Evolutionary conservation across 1,140 invertebrate genomes (phyloP), one percentile per base, ranked within the genome.

Genomic region (Chironomus tepperi): DNA sequence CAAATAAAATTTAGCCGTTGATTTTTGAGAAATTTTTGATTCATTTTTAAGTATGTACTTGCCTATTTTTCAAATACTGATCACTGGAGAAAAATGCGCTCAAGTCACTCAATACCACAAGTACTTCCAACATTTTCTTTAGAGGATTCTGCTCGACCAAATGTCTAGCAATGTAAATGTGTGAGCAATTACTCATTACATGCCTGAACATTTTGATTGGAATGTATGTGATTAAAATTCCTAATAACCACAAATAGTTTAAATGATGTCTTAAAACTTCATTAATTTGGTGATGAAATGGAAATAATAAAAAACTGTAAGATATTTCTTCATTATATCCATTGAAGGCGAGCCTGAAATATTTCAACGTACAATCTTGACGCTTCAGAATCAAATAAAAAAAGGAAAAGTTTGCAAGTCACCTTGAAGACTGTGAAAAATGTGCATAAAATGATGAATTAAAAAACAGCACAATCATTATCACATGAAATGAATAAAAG

Each of bases 401-500:
- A 57, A 57, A 57, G 47, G 47, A 57, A 57, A 57, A 57, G 47
- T 57, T 57, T 57, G 47, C 47, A 57, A 57, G 47, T 57, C 47
- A 57, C 47, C 43, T 57, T 57, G 12, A n/a, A 57, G 24, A 57
- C 47, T 57, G 47, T 57, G 47, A 57, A 57, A 57, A 57, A 57
- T 57, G 47, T 57, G 47, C 47, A 57, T 57, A 57, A 57, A 57
- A 57, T 57, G 47, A 57, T 57, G 47, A 57, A 57, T 57, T 57
- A 57, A 57, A 57, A 57, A 57, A 57, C 47, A 57, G 47, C 47
- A 57, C 0, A 57, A 57, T 57, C 47, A 57, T 57, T 57, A 57
- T 57, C 47, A 57, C 47, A 57, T 57, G 47, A 57, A 57, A 57
- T 57, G 47, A 57, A 57, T 57, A 57, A 57, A 57, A 57, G n/a